phyloP scores from a whole-genome alignment of 2,888 invertebrate species.

The Euclidia mi region DNA sequence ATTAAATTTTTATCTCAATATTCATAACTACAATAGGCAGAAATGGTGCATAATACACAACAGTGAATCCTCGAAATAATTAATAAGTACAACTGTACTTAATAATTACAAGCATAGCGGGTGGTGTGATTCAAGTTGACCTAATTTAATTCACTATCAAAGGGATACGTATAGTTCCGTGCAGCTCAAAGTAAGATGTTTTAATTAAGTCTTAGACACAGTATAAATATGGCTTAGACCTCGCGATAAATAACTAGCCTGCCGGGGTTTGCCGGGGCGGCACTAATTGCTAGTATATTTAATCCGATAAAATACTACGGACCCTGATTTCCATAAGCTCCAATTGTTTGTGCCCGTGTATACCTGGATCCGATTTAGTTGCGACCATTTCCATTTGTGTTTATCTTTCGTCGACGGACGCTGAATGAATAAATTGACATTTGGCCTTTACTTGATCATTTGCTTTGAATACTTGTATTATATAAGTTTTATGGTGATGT shows the following conservation, averaged over 20 bases:
- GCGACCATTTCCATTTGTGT: conserved; percentile 80
- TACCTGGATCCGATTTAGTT: conserved; percentile 84
- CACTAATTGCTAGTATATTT: conserved; percentile 89
- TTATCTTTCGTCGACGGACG: conserved; percentile 76
- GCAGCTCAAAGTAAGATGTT: conserved; percentile 86
- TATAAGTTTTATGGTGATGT: background rate
- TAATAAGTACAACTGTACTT: conserved; percentile 38
- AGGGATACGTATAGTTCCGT: conserved; percentile 73
- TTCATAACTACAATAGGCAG: conserved; percentile 6
- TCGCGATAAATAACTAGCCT: conserved; percentile 86
- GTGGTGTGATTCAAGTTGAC: conserved; percentile 61
- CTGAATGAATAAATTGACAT: conserved; percentile 76
- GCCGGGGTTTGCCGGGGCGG: conserved; percentile 73
- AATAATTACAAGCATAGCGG: conserved; percentile 49
- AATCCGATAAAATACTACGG: conserved; percentile 87
- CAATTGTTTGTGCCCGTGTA: conserved; percentile 84
- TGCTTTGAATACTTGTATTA: conserved; percentile 39
- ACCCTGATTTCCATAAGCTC: conserved; percentile 89
- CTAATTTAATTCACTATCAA: conserved; percentile 78
- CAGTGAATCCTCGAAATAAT: conserved; percentile 24
- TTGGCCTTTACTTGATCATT: conserved; percentile 65
- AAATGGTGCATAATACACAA: conserved; percentile 1
- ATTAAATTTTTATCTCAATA: conserved; percentile 29
- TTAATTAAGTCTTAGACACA: conserved; percentile 89
- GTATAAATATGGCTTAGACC: no score